A percentile compares a stretch with the other conserved stretches of the same genome.
phyloP scores from a whole-genome alignment of 2,888 invertebrate genomes.

The Caradrina kadenii region DNA sequence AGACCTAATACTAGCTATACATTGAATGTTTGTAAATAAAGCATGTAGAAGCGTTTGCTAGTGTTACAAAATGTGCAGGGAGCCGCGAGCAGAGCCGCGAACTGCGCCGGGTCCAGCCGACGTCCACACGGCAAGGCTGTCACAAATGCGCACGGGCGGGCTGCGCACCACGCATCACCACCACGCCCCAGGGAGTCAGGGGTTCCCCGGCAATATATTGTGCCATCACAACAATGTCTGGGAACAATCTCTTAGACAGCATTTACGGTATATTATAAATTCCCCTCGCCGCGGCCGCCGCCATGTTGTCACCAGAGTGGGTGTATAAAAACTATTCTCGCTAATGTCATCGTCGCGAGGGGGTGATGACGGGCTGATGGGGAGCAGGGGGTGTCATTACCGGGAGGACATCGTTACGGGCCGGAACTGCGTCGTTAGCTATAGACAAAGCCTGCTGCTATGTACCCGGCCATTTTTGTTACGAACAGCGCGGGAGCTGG shows the following conservation, averaged over 20 bases:
- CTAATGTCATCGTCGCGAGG: conserved; percentile 78
- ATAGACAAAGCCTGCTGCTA: conserved; percentile 83
- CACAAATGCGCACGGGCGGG: too few species aligned
- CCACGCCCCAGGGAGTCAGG: not conserved
- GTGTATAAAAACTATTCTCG: conserved; percentile 67
- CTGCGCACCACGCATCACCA: too few species aligned
- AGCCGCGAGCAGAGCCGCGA: too few species aligned
- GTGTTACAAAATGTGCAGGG: too few species aligned
- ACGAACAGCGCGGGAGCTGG: conserved; percentile 63
- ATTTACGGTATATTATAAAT: conserved; percentile 29
- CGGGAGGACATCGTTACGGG: conserved; percentile 83
- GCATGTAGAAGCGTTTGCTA: too few species aligned
- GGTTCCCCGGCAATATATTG: not conserved
- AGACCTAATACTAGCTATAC: too few species aligned
- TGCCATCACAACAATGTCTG: conserved; percentile 21
- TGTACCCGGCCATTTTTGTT: conserved; percentile 82
- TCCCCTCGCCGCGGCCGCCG: conserved; percentile 31
- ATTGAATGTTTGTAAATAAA: too few species aligned
- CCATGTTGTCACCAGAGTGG: conserved; percentile 48
- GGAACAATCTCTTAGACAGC: conserved; percentile 44
- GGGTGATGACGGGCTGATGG: conserved; percentile 61
- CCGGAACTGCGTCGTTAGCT: conserved; percentile 85
- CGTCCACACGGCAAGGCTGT: too few species aligned
- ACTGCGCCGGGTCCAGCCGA: too few species aligned
- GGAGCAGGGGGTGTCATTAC: conserved; percentile 76